Percentiles rank a stretch among this genome's conserved stretches.
Conservation (phyloP, 2,888 invertebrate species). For the Hoplodrina blanda region DNA sequence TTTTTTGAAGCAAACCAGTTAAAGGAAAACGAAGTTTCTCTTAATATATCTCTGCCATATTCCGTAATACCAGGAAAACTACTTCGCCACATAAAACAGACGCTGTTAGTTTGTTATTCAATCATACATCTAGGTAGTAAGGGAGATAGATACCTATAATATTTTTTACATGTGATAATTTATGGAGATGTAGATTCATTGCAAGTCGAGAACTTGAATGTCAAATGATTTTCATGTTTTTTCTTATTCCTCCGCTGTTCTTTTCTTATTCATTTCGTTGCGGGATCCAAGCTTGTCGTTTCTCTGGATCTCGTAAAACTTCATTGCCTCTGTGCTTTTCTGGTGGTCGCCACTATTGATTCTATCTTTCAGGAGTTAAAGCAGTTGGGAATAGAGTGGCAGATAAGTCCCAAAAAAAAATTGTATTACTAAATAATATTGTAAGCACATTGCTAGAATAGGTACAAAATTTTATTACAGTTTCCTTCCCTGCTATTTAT, state of each 20-base stretch:
- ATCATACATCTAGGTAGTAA: background rate
- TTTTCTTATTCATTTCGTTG: too few relatives aligned
- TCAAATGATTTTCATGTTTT: too few relatives aligned
- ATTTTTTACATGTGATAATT: background rate
- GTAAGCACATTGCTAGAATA: conserved; percentile 11
- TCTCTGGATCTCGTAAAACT: too few relatives aligned
- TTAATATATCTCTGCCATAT: conserved; percentile 25
- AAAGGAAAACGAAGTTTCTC: conserved; percentile 57
- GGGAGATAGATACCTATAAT: background rate
- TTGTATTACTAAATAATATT: conserved; percentile 20
- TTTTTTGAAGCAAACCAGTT: conserved; percentile 48
- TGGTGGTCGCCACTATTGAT: too few relatives aligned
- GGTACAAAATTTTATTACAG: conserved; percentile 21
- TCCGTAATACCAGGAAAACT: conserved; percentile 45
- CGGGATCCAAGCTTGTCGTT: too few relatives aligned
- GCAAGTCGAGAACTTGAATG: background rate
- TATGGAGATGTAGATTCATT: too few relatives aligned
- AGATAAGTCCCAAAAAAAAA: too few relatives aligned
- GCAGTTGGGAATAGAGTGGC: too few relatives aligned
- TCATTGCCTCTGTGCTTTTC: too few relatives aligned
- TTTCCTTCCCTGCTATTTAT: conserved; percentile 31
- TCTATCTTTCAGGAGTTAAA: too few relatives aligned
- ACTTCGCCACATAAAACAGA: conserved; percentile 1
- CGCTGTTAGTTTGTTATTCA: conserved; percentile 6
- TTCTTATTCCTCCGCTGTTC: too few relatives aligned